These are phyloP conservation scores for Hyles euphorbiae DNA, from an alignment of 1,140 invertebrate species.

Conservation along the genomic window DNA sequence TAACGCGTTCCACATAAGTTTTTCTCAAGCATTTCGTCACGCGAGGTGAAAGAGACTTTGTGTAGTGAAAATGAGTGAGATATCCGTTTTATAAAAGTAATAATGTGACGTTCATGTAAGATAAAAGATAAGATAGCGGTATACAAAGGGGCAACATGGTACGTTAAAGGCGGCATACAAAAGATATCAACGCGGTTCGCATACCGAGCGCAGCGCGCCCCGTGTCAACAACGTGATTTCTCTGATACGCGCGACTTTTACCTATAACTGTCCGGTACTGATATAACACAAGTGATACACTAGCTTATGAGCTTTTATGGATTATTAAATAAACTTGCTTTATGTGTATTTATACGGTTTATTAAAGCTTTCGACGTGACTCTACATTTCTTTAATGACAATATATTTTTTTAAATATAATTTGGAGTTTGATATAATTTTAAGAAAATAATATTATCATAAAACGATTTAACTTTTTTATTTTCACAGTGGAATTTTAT, in stretches of 20 bases:
- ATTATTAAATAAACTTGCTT: no score
- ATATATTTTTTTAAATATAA: no score
- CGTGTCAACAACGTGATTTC: conserved; percentile 6
- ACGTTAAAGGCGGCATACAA: conserved; percentile 44
- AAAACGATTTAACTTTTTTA: no score
- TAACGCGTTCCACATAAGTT: conserved; percentile 15
- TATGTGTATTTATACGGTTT: no score
- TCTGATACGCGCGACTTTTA: conserved; percentile 23
- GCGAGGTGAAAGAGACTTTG: conserved; percentile 1
- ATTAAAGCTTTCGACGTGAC: no score
- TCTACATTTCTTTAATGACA: no score
- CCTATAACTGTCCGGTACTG: conserved; percentile 15
- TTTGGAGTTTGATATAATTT: no score
- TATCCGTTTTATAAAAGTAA: background rate
- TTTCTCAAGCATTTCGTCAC: conserved; percentile 3
- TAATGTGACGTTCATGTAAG: conserved; percentile 7
- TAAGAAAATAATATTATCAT: no score
- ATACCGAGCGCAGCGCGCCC: conserved; percentile 2
- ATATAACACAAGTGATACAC: conserved; percentile 3
- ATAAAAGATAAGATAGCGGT: conserved; percentile 35
- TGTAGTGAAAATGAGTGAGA: conserved; percentile 2
- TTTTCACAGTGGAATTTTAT: no score
- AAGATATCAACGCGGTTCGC: conserved; percentile 61
- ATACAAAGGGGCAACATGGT: conserved; percentile 31
- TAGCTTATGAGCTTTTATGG: background rate